A percentile compares a stretch with the other conserved stretches of the same genome.
Conservation (phyloP, 2,888 invertebrate genomes). For the Metacarcinus magister region DNA sequence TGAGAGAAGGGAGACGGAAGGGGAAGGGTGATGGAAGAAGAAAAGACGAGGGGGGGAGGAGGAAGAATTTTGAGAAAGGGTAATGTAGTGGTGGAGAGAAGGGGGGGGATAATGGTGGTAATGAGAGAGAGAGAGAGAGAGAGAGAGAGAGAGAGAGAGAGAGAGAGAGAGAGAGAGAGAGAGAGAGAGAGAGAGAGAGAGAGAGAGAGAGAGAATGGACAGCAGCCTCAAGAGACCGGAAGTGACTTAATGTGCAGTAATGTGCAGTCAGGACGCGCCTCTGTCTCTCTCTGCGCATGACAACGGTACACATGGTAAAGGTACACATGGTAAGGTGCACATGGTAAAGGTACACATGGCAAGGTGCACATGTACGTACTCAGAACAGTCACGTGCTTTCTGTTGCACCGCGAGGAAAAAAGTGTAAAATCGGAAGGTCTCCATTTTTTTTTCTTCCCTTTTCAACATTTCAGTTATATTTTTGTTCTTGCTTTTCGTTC, state of each 20-base stretch:
- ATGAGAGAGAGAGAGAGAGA: background rate
- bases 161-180: conserved; percentile 26
- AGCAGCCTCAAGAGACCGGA: conserved; percentile 18
- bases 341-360: background rate
- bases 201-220: conserved; percentile 41
- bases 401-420: background rate
- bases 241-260: background rate
- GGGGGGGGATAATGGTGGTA: background rate
- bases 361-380: background rate
- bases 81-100: background rate
- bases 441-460: no score
- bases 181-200: conserved; percentile 51
- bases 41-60: background rate
- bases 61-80: conserved; percentile 16
- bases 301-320: background rate
- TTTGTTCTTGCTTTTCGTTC: background rate
- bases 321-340: background rate
- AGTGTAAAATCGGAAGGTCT: background rate
- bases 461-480: background rate
- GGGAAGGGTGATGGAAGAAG: no score
- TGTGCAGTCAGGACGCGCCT: background rate
- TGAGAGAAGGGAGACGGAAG: background rate
- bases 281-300: conserved; percentile 12
- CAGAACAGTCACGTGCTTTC: background rate
- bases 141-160: background rate